Percentiles rank a stretch among this genome's conserved stretches.
Conservation (phyloP, 2,888 invertebrate genomes). For the Beris morrisii region DNA sequence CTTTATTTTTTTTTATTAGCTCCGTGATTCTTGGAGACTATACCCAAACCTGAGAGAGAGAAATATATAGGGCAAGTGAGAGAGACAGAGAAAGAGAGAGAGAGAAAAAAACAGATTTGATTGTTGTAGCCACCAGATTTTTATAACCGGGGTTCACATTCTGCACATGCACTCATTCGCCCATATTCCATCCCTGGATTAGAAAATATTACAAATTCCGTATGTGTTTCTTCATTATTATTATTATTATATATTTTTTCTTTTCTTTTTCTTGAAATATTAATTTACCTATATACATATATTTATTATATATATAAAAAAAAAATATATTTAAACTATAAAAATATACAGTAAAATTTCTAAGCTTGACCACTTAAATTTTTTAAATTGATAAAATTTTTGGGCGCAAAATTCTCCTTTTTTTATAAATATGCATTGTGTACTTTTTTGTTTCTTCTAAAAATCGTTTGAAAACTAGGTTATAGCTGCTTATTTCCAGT, state of each 20-base stretch:
- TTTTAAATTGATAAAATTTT: background rate
- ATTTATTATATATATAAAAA: conserved; percentile 13
- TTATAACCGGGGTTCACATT: background rate
- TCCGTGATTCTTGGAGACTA: conserved; percentile 21
- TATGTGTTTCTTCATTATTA: conserved; percentile 15
- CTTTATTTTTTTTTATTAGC: conserved; percentile 21
- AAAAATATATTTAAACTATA: background rate
- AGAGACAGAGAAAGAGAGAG: too few relatives aligned
- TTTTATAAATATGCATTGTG: too few relatives aligned
- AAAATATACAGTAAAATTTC: conserved; percentile 21
- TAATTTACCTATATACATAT: too few relatives aligned
- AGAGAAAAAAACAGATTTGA: background rate
- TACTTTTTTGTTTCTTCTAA: too few relatives aligned
- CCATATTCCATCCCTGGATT: conserved; percentile 1
- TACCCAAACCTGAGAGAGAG: conserved; percentile 19
- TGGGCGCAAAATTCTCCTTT: background rate
- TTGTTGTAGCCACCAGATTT: conserved; percentile 7
- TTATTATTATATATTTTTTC: too few relatives aligned
- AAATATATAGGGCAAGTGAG: too few relatives aligned
- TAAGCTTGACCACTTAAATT: conserved; percentile 5
- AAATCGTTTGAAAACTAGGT: too few relatives aligned
- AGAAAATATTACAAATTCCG: conserved; percentile 7
- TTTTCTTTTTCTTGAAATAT: too few relatives aligned
- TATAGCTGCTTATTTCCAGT: too few relatives aligned
- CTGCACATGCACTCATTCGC: conserved; percentile 20